Conservation (phyloP, 2,113 vertebrate species). For the Tursiops truncatus region DNA sequence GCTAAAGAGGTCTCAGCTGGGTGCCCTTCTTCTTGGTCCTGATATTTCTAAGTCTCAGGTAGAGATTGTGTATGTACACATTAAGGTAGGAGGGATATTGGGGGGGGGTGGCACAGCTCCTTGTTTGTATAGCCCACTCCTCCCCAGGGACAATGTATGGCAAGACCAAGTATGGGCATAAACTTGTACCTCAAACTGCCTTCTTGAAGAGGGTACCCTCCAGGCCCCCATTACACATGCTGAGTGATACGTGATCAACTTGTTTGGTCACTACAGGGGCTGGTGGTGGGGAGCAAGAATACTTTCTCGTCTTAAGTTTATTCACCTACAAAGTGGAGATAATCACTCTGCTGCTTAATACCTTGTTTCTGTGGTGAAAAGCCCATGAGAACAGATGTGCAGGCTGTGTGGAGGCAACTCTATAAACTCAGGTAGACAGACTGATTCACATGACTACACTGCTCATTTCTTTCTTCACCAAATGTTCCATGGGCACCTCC, state of each 20-base stretch:
- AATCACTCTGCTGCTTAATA: not conserved
- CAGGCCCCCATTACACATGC: not conserved
- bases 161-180: not conserved
- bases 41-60: not conserved
- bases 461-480: not conserved
- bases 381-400: not conserved
- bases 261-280: not conserved
- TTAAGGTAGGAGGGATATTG: not conserved
- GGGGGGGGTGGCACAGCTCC: not conserved
- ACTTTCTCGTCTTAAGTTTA: not conserved
- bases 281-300: not conserved
- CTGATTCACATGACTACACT: not conserved
- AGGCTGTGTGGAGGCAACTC: not conserved
- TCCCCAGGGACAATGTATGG: not conserved
- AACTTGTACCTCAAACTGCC: not conserved
- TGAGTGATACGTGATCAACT: not conserved
- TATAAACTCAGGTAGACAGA: not conserved
- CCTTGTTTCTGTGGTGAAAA: conserved; percentile 14
- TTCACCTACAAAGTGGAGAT: conserved; percentile 2
- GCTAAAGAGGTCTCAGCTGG: not conserved
- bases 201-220: not conserved
- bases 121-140: not conserved
- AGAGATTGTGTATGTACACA: not conserved
- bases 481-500: not conserved
- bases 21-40: not conserved